Evolutionary conservation across 2,797 vertebrate species (phyloP).

Genomic region (Sebastes trivittatus): DNA sequence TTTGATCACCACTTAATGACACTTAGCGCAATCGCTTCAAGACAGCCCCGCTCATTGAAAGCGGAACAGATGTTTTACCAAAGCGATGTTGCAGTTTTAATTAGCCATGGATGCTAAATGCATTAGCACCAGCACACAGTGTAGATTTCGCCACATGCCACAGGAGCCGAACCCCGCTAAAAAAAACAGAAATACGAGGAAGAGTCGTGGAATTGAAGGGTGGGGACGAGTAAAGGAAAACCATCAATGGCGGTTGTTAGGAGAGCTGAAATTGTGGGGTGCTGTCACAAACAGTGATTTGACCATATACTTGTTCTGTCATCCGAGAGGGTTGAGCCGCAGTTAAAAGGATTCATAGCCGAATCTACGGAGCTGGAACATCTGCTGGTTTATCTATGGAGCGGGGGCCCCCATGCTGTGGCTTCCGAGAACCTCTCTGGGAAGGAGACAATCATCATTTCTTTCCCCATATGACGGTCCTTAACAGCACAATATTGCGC

Average conservation of each 20-base stretch:
- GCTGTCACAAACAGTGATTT: constrained; percentile 65
- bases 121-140: constrained; percentile 60
- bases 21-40: constrained; percentile 75
- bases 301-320: constrained; percentile 60
- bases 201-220: background rate
- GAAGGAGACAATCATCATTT: constrained; percentile 70
- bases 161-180: background rate
- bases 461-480: constrained; percentile 47
- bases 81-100: constrained; percentile 78
- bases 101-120: constrained; percentile 78
- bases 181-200: background rate
- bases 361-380: constrained; percentile 51
- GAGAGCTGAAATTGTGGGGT: constrained; percentile 51
- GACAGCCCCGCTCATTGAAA: constrained; percentile 76
- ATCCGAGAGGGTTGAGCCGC: constrained; percentile 40
- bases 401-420: constrained; percentile 47
- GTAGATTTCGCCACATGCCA: constrained; percentile 25
- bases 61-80: constrained; percentile 81
- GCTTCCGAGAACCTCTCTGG: constrained; percentile 31
- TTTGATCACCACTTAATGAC: constrained; percentile 81
- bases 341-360: constrained; percentile 62
- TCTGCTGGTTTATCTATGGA: constrained; percentile 58
- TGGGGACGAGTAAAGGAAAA: constrained; percentile 29
- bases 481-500: constrained; percentile 41
- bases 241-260: constrained; percentile 49